Base-by-base conservation (phyloP, 2,797 vertebrate genomes). In the Enteromius viviparus region DNA sequence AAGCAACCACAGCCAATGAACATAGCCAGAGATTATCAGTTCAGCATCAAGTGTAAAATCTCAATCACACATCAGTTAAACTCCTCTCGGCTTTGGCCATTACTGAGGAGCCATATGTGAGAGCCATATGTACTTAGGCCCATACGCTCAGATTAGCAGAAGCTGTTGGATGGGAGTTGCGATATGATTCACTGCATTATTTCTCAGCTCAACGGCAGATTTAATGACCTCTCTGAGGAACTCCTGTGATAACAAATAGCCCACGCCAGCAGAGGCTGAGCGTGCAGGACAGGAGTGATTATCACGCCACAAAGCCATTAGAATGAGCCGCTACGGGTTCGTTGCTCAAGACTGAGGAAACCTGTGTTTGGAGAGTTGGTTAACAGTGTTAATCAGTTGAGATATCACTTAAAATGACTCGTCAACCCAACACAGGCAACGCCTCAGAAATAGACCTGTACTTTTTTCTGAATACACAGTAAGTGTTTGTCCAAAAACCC, bases 201-300 rank as follows among this genome's bases (percentile, higher is more conserved):
- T 90, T 87, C 87, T 76, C 89, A 85, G 91, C 87, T 93, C 91
- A 91, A 91, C 92, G 90, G 89, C 89, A 69, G 60, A 78, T 92
- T 92, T 91, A 93, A 94, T 92, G 92, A 92, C 91, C 93, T 92
- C 92, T 93, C 91, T 89, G 80, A 84, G 89, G 87, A 93, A 87
- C 89, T 91, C 90, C 89, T 87, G 89, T 88, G 81, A 89, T 92
- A 89, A 93, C 90, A 91, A 93, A 94, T 92, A 89, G 89, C 87
- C 78, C 78, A 86, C 76, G 47, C 86, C 87, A 29, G 42, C 69
- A 42, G 45, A 6, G 58, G 51, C 78, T 6, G 32, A 74, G 34
- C 87, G 87, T 87, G 85, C 82, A 66, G 88, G 83, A 91, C 84
- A 77, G 84, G 75, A 90, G 88, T 91, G 92, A 94, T 92, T 90